phyloP scores from a whole-genome alignment of 2,888 invertebrate species.

The Drosophila emarginata region DNA sequence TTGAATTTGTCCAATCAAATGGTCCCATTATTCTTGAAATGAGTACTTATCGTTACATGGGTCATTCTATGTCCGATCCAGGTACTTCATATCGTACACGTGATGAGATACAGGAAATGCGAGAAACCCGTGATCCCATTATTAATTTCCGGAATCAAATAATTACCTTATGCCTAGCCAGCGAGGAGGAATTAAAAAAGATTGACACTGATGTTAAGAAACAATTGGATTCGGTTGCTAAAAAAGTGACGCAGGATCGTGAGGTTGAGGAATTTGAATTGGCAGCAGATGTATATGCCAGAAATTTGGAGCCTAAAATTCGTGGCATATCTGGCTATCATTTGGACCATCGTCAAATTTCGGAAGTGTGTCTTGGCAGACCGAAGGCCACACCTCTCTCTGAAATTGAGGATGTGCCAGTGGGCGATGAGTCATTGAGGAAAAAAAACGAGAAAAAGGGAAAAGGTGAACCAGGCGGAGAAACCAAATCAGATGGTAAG shows the following conservation, averaged over 20 bases:
- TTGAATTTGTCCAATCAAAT: conserved; percentile 83
- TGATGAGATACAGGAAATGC: conserved; percentile 96
- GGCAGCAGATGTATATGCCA: conserved; percentile 88
- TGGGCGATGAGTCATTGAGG: conserved; percentile 45
- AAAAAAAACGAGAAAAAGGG: conserved; percentile 12
- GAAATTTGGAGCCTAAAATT: conserved; percentile 85
- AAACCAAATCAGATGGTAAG: not conserved
- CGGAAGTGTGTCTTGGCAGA: conserved; percentile 61
- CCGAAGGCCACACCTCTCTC: conserved; percentile 42
- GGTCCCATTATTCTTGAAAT: conserved; percentile 95
- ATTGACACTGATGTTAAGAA: conserved; percentile 84
- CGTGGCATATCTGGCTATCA: conserved; percentile 83
- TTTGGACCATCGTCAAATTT: conserved; percentile 36
- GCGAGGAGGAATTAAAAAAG: conserved; percentile 82
- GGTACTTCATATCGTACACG: conserved; percentile 96
- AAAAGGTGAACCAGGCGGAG: conserved; percentile 8
- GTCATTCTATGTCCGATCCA: conserved; percentile 99
- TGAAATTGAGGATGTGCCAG: conserved; percentile 51
- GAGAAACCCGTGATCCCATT: conserved; percentile 96
- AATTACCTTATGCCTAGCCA: conserved; percentile 84
- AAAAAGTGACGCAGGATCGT: conserved; percentile 87
- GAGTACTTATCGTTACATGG: conserved; percentile 96
- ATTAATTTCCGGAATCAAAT: conserved; percentile 96
- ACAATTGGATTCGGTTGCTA: conserved; percentile 90
- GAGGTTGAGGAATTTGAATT: conserved; percentile 90